Conservation (phyloP, 2,113 vertebrate species). For the Myxocyprinus asiaticus region DNA sequence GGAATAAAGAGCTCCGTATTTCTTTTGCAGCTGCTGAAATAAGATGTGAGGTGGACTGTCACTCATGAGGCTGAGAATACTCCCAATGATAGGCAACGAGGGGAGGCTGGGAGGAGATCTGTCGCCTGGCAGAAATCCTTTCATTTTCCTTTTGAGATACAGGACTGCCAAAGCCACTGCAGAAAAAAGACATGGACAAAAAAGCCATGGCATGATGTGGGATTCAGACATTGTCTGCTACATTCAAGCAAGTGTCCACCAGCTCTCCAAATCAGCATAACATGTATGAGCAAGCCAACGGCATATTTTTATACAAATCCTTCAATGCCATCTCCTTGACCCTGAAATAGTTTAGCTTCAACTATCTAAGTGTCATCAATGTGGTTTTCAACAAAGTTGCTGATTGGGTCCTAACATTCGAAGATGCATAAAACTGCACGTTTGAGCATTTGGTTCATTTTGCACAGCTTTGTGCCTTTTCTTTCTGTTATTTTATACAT, state of each 20-base stretch:
- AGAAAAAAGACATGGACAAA: conserved; percentile 69
- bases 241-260: conserved; percentile 31
- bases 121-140: background rate
- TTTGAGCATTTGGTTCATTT: background rate
- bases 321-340: conserved; percentile 78
- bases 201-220: conserved; percentile 68
- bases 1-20: conserved; percentile 84
- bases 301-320: conserved; percentile 63
- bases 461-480: background rate
- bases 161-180: conserved; percentile 62
- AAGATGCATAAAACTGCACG: background rate
- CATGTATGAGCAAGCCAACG: conserved; percentile 15
- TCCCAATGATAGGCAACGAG: conserved; percentile 85
- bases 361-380: conserved; percentile 34
- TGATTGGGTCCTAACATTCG: conserved; percentile 12
- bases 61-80: conserved; percentile 82
- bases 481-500: background rate
- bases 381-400: conserved; percentile 49
- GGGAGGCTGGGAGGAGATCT: conserved; percentile 79
- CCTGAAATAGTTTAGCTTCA: conserved; percentile 52
- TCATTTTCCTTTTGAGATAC: conserved; percentile 59
- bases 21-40: conserved; percentile 83
- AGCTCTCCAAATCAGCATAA: conserved; percentile 14
- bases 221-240: background rate
- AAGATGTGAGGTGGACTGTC: conserved; percentile 76